Conservation (phyloP, 2,888 invertebrate genomes). For the Bedellia somnulentella region DNA sequence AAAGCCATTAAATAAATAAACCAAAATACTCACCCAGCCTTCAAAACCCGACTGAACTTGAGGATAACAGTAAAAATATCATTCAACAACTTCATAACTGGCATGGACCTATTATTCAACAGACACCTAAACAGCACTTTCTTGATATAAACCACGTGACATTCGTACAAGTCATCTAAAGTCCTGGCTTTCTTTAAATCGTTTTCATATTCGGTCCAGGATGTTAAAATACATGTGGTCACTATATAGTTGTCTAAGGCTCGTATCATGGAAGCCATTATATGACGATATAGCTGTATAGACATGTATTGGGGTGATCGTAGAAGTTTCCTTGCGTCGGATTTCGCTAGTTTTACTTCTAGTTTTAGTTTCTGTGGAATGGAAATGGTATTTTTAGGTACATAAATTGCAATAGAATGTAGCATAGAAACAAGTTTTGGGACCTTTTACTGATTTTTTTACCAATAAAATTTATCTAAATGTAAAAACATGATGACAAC, state of each 20-base stretch:
- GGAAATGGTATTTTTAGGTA: neutral
- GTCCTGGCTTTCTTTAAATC: constrained; percentile 66
- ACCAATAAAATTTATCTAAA: too few species aligned
- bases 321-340: constrained; percentile 46
- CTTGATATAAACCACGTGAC: constrained; percentile 75
- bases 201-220: constrained; percentile 74
- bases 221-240: constrained; percentile 72
- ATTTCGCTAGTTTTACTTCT: constrained; percentile 49
- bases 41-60: constrained; percentile 67
- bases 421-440: too few species aligned
- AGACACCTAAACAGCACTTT: constrained; percentile 75
- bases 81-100: constrained; percentile 68
- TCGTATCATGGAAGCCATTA: constrained; percentile 75
- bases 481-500: too few species aligned
- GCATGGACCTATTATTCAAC: constrained; percentile 69
- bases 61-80: constrained; percentile 73
- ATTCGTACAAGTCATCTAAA: constrained; percentile 72
- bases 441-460: too few species aligned
- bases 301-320: constrained; percentile 70
- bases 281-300: constrained; percentile 71
- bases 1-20: constrained; percentile 1
- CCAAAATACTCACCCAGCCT: constrained; percentile 34
- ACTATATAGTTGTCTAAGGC: constrained; percentile 77
- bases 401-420: too few species aligned
- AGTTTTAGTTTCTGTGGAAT: constrained; percentile 64